phyloP scores from a whole-genome alignment of 1,140 invertebrate genomes.

The Phymorhynchus buccinoides region DNA sequence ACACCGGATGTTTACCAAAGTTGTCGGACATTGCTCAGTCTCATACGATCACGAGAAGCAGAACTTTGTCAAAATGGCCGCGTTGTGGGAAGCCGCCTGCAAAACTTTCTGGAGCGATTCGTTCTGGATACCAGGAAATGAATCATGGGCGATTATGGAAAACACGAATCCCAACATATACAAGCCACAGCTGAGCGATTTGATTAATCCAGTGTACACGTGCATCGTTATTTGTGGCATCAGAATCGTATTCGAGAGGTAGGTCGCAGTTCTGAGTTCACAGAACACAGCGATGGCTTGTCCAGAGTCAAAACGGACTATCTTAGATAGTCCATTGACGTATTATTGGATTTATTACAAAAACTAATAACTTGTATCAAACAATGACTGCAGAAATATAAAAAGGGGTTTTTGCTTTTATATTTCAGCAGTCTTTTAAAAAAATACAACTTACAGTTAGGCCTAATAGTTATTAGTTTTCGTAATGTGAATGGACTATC shows the following conservation, averaged over 20 bases:
- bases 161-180: background rate
- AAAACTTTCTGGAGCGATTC: background rate
- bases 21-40: background rate
- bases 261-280: too few relatives aligned
- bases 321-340: too few relatives aligned
- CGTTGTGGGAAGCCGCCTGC: background rate
- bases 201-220: background rate
- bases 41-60: background rate
- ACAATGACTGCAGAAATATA: too few relatives aligned
- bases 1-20: background rate
- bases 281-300: too few relatives aligned
- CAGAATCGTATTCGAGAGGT: background rate
- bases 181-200: background rate
- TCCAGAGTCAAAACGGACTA: too few relatives aligned
- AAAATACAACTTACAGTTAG: too few relatives aligned
- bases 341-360: too few relatives aligned
- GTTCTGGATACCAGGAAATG: background rate
- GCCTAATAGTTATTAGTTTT: too few relatives aligned
- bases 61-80: background rate
- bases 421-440: too few relatives aligned
- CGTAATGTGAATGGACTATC: too few relatives aligned
- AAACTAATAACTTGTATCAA: too few relatives aligned
- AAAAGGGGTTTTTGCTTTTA: too few relatives aligned
- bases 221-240: constrained; percentile 3
- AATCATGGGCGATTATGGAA: background rate